Conservation (phyloP, 1,140 invertebrate species). For the Drosophila carrolli region DNA sequence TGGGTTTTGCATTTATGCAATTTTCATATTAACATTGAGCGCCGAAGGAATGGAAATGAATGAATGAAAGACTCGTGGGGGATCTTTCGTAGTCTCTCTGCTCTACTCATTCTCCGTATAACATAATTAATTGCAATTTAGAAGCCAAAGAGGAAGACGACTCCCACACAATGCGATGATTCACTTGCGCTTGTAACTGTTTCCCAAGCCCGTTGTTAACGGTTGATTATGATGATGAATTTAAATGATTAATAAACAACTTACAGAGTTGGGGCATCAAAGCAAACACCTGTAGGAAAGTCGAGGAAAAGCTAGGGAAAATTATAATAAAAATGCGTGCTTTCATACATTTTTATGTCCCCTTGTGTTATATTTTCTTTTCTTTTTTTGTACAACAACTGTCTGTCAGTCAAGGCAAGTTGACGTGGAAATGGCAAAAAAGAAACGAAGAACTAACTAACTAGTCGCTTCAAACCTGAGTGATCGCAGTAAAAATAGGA, state of each 20-base stretch:
- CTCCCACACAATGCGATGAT: slow-evolving; percentile 56
- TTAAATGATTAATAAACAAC: slow-evolving; percentile 83
- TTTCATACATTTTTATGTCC: slow-evolving; percentile 62
- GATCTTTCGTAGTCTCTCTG: slow-evolving; percentile 20
- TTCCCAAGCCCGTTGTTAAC: slow-evolving; percentile 78
- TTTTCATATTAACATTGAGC: slow-evolving; percentile 79
- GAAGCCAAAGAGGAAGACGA: slow-evolving; percentile 34
- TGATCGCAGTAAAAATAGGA: slow-evolving; percentile 68
- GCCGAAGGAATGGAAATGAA: slow-evolving; percentile 32
- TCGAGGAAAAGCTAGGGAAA: slow-evolving; percentile 32
- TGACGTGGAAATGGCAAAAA: slow-evolving; percentile 70
- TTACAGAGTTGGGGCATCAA: slow-evolving; percentile 15
- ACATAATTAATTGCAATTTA: slow-evolving; percentile 83
- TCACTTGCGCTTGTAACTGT: slow-evolving; percentile 79
- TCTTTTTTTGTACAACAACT: slow-evolving; percentile 52
- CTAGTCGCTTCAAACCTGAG: slow-evolving; percentile 75
- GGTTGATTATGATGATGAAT: slow-evolving; percentile 82
- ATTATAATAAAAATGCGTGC: slow-evolving; percentile 69
- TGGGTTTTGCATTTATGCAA: slow-evolving; percentile 63
- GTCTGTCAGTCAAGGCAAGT: slow-evolving; percentile 71
- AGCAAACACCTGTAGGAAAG: slow-evolving; percentile 68
- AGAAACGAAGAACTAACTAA: slow-evolving; percentile 30
- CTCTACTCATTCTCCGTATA: slow-evolving; percentile 38
- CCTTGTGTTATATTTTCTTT: slow-evolving; percentile 28
- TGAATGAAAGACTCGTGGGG: slow-evolving; percentile 49